Base-by-base conservation (phyloP, 2,888 invertebrate genomes). In the Hololepta plana region DNA sequence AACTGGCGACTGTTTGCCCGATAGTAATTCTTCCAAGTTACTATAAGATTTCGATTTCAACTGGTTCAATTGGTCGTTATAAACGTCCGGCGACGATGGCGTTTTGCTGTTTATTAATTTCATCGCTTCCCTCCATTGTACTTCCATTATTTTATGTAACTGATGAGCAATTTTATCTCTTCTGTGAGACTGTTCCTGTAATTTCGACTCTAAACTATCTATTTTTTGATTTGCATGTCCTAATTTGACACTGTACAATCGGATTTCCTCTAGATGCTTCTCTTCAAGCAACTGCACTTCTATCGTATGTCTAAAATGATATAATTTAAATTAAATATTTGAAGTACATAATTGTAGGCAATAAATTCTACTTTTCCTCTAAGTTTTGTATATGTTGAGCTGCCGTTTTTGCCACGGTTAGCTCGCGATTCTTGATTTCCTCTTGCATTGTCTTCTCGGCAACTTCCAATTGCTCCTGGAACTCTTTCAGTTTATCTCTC, bases 111-210 rank as follows among this genome's bases (percentile, higher is more conserved):
- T 49, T 26, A 79, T 64, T 31, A 77, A 74, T 38, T 62, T 64
- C 16, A 81, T 51, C 2, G 80, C 77, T 46, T 81, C 76, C 17
- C 71, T 60, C 80, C 80, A 81, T 46, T 82, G 81, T 5, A 67
- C 62, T 53, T 82, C 74, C 80, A 82, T 80, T 4, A 53, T 44
- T 32, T 60, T 61, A 47, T 81, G 79, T 32, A 84, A 54, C 44
- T 79, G 73, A 30, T 75, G 63, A 2, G 77, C 80, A 22, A 81
- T 60, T 40, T 72, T 67, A 0, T 67, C 64, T 43, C 74, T 71
- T 3, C 59, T 53, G 11, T 57, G 49, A 5, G 59, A 53, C 29
- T 61, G 55, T 3, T 51, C 49, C 24, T 52, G 53, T 15, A 67
- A 44, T 42, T 64, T 65, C 6, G 60, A 56, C 50, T 79, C 72